Evolutionary conservation across 2,797 vertebrate genomes (phyloP), one percentile per base, ranked within the genome.

Genomic region (Alca torda): DNA sequence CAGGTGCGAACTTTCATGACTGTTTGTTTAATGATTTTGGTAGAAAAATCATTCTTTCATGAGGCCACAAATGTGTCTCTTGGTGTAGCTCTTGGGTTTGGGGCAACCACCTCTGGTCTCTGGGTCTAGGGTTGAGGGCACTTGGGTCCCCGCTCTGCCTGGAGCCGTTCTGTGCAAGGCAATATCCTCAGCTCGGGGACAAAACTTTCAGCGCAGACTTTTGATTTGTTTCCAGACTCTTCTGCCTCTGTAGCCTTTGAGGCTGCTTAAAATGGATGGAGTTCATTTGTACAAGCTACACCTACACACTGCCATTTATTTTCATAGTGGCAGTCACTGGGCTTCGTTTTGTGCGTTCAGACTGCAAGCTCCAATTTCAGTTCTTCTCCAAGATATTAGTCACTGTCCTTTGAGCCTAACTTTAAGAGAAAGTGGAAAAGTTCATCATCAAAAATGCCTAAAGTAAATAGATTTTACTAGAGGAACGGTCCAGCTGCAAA

Each of bases 211-310:
- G 61, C 54, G 46, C 69, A 48, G 41, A 2, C 10, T 87, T 50
- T 8, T 61, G 21, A 51, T 30, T 94, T 73, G 30, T 61, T 84
- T 31, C 43, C 74, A 78, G 33, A n/a, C 28, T n/a, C 19, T 88
- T 53, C 50, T 43, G 48, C 35, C 87, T 25, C 60, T 69, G 14
- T 68, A 50, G 88, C 35, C 84, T 76, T 30, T 20, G 65, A 77
- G 81, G 72, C 77, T 90, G 26, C 68, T 84, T 91, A 81, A 94
- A 96, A 96, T 69, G 72, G 67, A 91, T 72, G 65, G 61, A 53
- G 75, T 78, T 93, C 51, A 3, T 65, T 77, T 90, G 93, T 95
- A 33, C 53, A 53, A 77, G 84, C n/a, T 43, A 35, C 61, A 41
- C 45, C 80, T 90, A 19, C 74, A 43, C 90, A 30, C 50, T 13